These are phyloP conservation scores for Asobara japonica DNA, from an alignment of 1,140 invertebrate species.

Conservation along the genomic window DNA sequence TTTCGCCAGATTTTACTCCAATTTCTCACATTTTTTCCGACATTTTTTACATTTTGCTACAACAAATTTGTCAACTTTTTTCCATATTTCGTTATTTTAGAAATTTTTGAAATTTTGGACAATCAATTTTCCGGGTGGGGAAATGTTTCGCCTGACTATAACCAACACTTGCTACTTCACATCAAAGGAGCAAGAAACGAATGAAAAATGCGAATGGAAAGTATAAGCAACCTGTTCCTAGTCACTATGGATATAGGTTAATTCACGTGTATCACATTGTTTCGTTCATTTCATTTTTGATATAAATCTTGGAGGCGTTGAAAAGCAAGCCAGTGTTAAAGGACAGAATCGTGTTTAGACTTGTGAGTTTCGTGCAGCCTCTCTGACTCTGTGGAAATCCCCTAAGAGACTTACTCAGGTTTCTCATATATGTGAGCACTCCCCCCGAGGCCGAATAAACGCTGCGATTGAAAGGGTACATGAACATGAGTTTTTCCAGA, in stretches of 20 bases:
- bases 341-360: not conserved
- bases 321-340: not conserved
- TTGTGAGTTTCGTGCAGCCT: not conserved
- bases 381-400: not conserved
- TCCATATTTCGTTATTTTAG: too few species aligned
- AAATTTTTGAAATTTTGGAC: too few species aligned
- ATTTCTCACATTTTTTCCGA: too few species aligned
- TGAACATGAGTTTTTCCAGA: not conserved
- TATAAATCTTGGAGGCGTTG: not conserved
- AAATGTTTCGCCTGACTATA: too few species aligned
- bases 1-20: too few species aligned
- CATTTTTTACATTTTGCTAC: too few species aligned
- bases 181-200: too few species aligned
- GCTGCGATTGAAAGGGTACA: slow-evolving; percentile 21
- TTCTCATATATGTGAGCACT: not conserved
- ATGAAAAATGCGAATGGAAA: too few species aligned
- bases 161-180: too few species aligned
- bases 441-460: not conserved
- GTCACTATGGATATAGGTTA: not conserved
- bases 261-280: not conserved
- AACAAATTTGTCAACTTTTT: too few species aligned
- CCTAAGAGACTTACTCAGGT: not conserved
- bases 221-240: not conserved
- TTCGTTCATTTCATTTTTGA: not conserved
- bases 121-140: too few species aligned